Percentiles rank a stretch among this genome's conserved stretches.
phyloP scores from a whole-genome alignment of 2,797 vertebrate species.

The Trachops cirrhosus region DNA sequence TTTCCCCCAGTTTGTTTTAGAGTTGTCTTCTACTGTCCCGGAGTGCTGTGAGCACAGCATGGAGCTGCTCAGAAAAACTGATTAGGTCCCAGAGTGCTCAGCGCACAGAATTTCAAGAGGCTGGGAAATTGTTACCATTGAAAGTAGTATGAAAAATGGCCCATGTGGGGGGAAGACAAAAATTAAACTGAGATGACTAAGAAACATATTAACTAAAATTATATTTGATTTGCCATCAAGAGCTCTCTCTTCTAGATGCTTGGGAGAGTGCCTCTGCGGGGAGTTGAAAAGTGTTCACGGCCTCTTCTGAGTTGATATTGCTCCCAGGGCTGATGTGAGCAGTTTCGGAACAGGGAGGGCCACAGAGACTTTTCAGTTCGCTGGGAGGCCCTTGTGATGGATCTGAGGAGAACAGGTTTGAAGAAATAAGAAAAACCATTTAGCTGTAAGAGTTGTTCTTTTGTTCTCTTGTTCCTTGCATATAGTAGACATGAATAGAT shows the following conservation, averaged over 20 bases:
- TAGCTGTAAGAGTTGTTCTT: constrained; percentile 62
- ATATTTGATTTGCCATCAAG: constrained; percentile 82
- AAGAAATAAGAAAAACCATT: constrained; percentile 64
- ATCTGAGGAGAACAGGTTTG: constrained; percentile 77
- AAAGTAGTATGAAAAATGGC: constrained; percentile 60
- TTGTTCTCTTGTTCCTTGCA: constrained; percentile 51
- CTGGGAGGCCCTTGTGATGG: constrained; percentile 70
- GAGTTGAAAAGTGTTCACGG: constrained; percentile 73
- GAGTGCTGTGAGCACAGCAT: constrained; percentile 26
- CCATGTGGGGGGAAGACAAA: constrained; percentile 52
- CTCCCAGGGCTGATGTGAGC: constrained; percentile 78
- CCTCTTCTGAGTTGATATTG: constrained; percentile 72
- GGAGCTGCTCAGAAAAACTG: constrained; percentile 62
- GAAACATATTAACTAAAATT: constrained; percentile 81
- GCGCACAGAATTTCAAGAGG: constrained; percentile 69
- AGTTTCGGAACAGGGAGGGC: constrained; percentile 71
- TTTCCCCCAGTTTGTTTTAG: constrained; percentile 37
- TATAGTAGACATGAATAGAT: constrained; percentile 57
- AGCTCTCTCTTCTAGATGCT: constrained; percentile 76
- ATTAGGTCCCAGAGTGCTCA: constrained; percentile 66
- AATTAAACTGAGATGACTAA: constrained; percentile 72
- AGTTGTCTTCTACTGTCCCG: constrained; percentile 40
- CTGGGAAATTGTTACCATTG: constrained; percentile 65
- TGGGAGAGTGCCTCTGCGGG: constrained; percentile 74
- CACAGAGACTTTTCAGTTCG: constrained; percentile 76